phyloP scores from a whole-genome alignment of 2,888 invertebrate species.

The Lottia scabra region DNA sequence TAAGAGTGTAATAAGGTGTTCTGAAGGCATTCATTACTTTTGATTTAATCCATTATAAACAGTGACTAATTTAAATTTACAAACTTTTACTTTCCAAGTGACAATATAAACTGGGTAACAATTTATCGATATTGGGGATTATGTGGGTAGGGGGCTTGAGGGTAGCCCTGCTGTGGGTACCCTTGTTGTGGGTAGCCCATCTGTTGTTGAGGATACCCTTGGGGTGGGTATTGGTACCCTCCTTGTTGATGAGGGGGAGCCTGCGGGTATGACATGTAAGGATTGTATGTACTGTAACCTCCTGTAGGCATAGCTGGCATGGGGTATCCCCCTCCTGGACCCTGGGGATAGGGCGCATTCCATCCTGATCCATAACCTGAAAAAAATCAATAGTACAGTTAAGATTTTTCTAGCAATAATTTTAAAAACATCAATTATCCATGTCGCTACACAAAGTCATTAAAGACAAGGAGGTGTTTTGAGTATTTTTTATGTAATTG shows the following conservation, averaged over 20 bases:
- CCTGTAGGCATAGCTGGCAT: slow-evolving; percentile 55
- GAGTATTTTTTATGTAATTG: too few relatives aligned
- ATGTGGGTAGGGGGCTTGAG: slow-evolving; percentile 23
- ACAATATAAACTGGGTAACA: too few relatives aligned
- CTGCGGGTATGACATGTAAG: slow-evolving; percentile 47
- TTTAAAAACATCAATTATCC: too few relatives aligned
- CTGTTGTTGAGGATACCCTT: slow-evolving; percentile 21
- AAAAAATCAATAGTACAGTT: slow-evolving; percentile 7
- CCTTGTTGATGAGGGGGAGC: slow-evolving; percentile 15
- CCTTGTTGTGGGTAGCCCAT: slow-evolving; percentile 36
- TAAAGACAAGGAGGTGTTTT: too few relatives aligned
- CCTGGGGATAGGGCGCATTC: slow-evolving; percentile 44
- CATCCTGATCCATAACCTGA: slow-evolving; percentile 28
- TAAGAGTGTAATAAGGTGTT: too few relatives aligned
- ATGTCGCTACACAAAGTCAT: too few relatives aligned
- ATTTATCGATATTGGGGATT: background rate
- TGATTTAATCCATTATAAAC: too few relatives aligned
- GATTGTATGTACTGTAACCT: slow-evolving; percentile 52
- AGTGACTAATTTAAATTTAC: too few relatives aligned
- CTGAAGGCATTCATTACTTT: too few relatives aligned
- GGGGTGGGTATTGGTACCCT: slow-evolving; percentile 36
- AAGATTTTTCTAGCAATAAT: too few relatives aligned
- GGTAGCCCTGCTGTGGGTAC: slow-evolving; percentile 29
- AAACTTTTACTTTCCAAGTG: too few relatives aligned
- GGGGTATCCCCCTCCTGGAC: slow-evolving; percentile 34